Base-by-base conservation (phyloP, 2,113 vertebrate species). In the Cynopterus brachyotis region DNA sequence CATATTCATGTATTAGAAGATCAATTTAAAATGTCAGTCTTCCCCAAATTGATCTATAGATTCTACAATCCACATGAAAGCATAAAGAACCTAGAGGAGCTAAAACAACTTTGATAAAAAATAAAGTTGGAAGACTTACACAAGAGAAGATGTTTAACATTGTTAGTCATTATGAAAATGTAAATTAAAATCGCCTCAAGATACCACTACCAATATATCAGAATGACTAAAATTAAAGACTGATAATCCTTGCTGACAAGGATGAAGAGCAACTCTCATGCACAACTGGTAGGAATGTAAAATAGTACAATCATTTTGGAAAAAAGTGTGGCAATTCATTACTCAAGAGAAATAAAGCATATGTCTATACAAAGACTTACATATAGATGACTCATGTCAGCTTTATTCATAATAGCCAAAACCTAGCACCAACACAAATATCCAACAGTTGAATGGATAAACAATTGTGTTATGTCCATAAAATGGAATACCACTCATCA, bases 21-120 rank as follows among this genome's bases (percentile, higher is more conserved):
- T 84, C 22, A 62, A 72, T 62, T 79, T 53, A 50, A 84, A 55
- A 69, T 78, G 28, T 72, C 57, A 91, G 32, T 69, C 20, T 6
- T 75, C 12, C 47, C 76, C 67, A 55, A 94, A 64, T 0, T 55
- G 35, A 89, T n/a, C 45, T 76, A 90, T 1, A 73, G 82, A 45
- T 86, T 91, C 81, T 86, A 91, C 10, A 87, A 80, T 73, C 37
- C 45, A n/a, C 55, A 59, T 37, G 37, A 80, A 72, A 95, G 80
- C 55, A 20, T 90, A 60, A 84, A 69, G 40, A 76, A 76, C 70
- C 47, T 28, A 90, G 69, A 47, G 50, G 47, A n/a, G n/a, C 10
- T 60, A 76, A 89, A 84, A 81, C 30, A 87, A 83, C 59, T 67
- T 20, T 47, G 40, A 66, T 59, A 84, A 73, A 82, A 66, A 89